Conservation (phyloP, 2,888 invertebrate species). For the Torymus aiolomorphi region DNA sequence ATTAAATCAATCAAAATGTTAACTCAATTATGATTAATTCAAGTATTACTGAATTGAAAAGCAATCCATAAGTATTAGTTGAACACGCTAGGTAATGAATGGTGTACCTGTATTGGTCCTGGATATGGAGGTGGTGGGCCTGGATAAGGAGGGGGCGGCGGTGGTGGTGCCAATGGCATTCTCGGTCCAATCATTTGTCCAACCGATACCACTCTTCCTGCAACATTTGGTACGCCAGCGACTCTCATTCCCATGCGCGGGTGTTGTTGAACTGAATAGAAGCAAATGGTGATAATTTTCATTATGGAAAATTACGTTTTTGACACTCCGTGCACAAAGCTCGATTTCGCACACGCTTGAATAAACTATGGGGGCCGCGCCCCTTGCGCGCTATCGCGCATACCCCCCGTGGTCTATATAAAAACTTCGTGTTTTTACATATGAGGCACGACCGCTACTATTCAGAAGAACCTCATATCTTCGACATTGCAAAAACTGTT, state of each 20-base stretch:
- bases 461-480: too few relatives aligned
- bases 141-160: constrained; percentile 84
- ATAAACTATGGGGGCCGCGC: too few relatives aligned
- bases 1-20: constrained; percentile 51
- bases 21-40: constrained; percentile 34
- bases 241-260: constrained; percentile 72
- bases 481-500: too few relatives aligned
- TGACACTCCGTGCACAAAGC: too few relatives aligned
- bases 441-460: too few relatives aligned
- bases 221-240: constrained; percentile 71
- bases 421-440: too few relatives aligned
- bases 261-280: constrained; percentile 63
- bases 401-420: too few relatives aligned
- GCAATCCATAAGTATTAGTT: constrained; percentile 34
- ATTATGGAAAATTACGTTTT: neutral
- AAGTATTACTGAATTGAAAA: constrained; percentile 27
- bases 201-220: constrained; percentile 73
- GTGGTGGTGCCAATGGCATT: constrained; percentile 75
- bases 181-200: constrained; percentile 74
- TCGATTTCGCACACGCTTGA: too few relatives aligned
- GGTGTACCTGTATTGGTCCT: constrained; percentile 76
- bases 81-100: neutral
- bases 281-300: neutral
- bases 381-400: too few relatives aligned
- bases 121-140: constrained; percentile 85